A percentile compares a stretch with the other conserved stretches of the same genome.
Conservation (phyloP, 2,888 invertebrate genomes). For the Morpho deidamia region DNA sequence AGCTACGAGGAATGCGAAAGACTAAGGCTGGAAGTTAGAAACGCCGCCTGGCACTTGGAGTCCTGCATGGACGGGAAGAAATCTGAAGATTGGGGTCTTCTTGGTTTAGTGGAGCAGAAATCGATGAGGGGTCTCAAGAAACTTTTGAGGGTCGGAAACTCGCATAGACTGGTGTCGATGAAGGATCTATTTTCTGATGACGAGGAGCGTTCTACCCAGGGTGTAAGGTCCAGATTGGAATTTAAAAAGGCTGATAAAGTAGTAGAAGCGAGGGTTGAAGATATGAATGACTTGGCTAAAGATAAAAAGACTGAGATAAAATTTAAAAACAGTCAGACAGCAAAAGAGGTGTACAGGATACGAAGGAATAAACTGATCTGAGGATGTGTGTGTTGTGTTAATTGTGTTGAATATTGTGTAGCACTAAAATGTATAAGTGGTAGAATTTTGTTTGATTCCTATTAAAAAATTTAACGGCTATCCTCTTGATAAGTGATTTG, state of each 20-base stretch:
- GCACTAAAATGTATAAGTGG: not conserved
- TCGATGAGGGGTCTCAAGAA: conserved; percentile 55
- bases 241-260: conserved; percentile 36
- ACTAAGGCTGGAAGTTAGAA: conserved; percentile 80
- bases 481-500: too few relatives aligned
- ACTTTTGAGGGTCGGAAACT: conserved; percentile 48
- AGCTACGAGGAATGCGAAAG: conserved; percentile 84
- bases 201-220: conserved; percentile 17
- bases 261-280: conserved; percentile 35
- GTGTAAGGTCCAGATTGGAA: conserved; percentile 35
- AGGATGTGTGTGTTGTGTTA: conserved; percentile 20
- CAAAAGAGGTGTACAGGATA: conserved; percentile 66
- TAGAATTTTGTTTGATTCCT: not conserved
- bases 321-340: conserved; percentile 68
- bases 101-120: conserved; percentile 69
- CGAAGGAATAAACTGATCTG: conserved; percentile 58
- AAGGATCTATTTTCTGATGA: conserved; percentile 79
- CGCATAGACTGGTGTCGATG: conserved; percentile 79
- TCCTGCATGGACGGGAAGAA: conserved; percentile 55
- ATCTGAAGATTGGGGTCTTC: conserved; percentile 69
- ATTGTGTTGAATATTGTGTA: not conserved
- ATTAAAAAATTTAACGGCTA: too few relatives aligned
- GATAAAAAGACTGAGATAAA: conserved; percentile 42
- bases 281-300: conserved; percentile 30
- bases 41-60: conserved; percentile 85